Conservation (phyloP, 1,140 invertebrate species). For the Drepana arcuata region DNA sequence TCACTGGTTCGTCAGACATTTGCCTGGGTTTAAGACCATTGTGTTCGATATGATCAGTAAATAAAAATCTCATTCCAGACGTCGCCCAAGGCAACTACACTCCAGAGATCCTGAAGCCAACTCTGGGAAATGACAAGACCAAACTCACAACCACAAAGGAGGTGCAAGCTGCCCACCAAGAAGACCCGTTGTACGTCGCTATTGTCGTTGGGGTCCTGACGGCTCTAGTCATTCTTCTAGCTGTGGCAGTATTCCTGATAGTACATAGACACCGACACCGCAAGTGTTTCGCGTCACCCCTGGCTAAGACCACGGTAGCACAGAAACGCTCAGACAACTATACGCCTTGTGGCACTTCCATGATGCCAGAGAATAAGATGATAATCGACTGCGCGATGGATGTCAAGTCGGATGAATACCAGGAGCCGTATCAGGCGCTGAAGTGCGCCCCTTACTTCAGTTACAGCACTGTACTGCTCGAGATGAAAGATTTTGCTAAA, state of each 20-base stretch:
- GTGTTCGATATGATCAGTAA: too few relatives aligned
- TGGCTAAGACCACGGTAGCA: conserved; percentile 75
- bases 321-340: conserved; percentile 44
- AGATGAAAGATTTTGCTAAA: conserved; percentile 80
- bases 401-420: conserved; percentile 82
- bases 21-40: too few relatives aligned
- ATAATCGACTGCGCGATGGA: conserved; percentile 65
- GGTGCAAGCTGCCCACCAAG: conserved; percentile 77
- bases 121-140: conserved; percentile 65
- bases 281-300: conserved; percentile 83
- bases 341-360: conserved; percentile 64
- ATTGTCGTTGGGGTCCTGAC: conserved; percentile 86
- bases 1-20: too few relatives aligned
- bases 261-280: conserved; percentile 83
- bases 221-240: conserved; percentile 82
- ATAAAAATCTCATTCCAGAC: conserved; percentile 56
- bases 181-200: conserved; percentile 84
- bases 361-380: conserved; percentile 71
- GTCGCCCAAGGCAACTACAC: conserved; percentile 83
- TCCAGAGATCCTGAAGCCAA: conserved; percentile 69
- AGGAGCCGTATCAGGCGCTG: conserved; percentile 84
- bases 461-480: conserved; percentile 84
- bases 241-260: conserved; percentile 83
- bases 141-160: conserved; percentile 66
- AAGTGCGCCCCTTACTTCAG: conserved; percentile 85